Evolutionary conservation across 2,888 invertebrate genomes (phyloP), one percentile per base, ranked within the genome.

Genomic region (Cryptus viduatorius): DNA sequence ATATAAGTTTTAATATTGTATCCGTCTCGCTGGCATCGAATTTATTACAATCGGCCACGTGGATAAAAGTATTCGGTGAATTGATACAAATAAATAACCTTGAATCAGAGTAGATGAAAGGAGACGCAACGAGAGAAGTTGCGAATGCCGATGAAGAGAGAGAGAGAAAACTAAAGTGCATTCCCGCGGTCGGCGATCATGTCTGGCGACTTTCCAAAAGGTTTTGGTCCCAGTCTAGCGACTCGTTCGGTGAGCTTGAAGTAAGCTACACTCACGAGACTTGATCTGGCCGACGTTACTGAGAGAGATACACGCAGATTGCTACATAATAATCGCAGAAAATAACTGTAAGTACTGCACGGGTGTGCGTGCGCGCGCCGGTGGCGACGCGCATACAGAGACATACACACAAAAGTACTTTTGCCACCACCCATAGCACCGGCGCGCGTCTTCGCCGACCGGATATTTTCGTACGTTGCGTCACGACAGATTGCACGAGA

Each of bases 121-220:
- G n/a, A 8, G 44, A 59, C 31, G n/a, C 5, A 68, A 31, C 24
- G 53, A 48, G 42, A 37, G 37, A 37, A 37, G 46, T 64, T 48
- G 16, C 31, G 37, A 72, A 72, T 42, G 37, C 31, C 61, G 29
- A 29, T 24, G 12, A 24, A 14, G 59, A 14, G 14, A 29, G 37
- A 37, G 37, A 37, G 37, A 37, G 37, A 37, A 7, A 56, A 68
- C 65, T 50, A 68, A 76, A 82, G 67, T 85, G 84, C 84, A 79
- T 85, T 78, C 75, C 71, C 76, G 44, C 24, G 61, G 61, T 75
- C 50, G 84, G 65, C 59, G 46, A 76, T 76, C 76, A 48, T 24
- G 67, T 76, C 65, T 85, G 84, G 84, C 84, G n/a, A 48, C 50
- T 61, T 72, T 82, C 84, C 84, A 85, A 79, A 82, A 82, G 48